Evolutionary conservation across 1,140 invertebrate species (phyloP).

Genomic region (Piezodorus guildinii): DNA sequence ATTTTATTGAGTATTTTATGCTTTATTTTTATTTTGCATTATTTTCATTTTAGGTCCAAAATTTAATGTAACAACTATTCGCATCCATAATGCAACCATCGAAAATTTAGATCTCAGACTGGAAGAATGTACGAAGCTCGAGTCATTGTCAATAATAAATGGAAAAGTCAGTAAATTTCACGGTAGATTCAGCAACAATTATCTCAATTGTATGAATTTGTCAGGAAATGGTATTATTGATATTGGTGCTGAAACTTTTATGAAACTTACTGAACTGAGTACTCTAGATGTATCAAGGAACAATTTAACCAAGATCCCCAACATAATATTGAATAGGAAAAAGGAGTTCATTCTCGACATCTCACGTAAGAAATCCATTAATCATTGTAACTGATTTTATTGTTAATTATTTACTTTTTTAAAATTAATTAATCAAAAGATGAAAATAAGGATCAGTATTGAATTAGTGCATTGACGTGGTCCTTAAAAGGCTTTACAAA

Average conservation of each 20-base stretch:
- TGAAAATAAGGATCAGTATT: too few relatives aligned
- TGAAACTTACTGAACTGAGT: slow-evolving; percentile 6
- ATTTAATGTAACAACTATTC: background rate
- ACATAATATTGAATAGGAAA: background rate
- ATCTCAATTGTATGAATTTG: slow-evolving; percentile 23
- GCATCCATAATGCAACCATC: slow-evolving; percentile 14
- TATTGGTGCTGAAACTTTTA: slow-evolving; percentile 16
- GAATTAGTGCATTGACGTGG: too few relatives aligned
- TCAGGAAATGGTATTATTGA: slow-evolving; percentile 19
- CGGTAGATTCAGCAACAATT: slow-evolving; percentile 15
- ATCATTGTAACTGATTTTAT: background rate
- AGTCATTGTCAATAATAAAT: slow-evolving; percentile 20
- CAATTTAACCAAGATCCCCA: slow-evolving; percentile 21
- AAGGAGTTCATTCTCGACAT: slow-evolving; percentile 23
- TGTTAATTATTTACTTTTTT: too few relatives aligned
- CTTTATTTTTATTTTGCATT: too few relatives aligned
- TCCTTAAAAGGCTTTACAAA: too few relatives aligned
- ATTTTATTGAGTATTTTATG: too few relatives aligned
- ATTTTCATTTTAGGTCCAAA: background rate
- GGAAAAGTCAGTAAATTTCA: slow-evolving; percentile 19
- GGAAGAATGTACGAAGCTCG: slow-evolving; percentile 2
- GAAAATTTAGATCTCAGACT: slow-evolving; percentile 12
- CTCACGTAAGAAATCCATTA: slow-evolving; percentile 16
- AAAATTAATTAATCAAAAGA: too few relatives aligned
- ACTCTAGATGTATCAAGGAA: slow-evolving; percentile 24